phyloP scores from a whole-genome alignment of 1,140 invertebrate genomes.

The Aphaenogaster ashmeadi region DNA sequence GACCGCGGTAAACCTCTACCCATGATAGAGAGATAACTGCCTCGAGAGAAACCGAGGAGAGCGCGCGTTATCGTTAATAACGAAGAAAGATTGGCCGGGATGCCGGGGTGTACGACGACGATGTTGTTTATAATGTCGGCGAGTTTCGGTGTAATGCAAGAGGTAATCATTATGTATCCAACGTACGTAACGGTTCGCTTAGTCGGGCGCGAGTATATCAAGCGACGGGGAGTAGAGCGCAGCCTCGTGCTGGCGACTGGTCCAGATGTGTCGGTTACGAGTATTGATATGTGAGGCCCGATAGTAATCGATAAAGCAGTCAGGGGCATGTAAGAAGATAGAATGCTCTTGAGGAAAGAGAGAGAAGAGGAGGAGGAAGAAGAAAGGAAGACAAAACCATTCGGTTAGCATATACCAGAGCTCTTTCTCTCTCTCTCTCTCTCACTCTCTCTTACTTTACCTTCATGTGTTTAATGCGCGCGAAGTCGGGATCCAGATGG shows the following conservation, averaged over 20 bases:
- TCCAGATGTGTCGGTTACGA: conserved; percentile 68
- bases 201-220: conserved; percentile 54
- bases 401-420: conserved; percentile 4
- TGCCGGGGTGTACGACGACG: conserved; percentile 2
- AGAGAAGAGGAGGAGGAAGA: neutral
- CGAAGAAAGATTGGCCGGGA: conserved; percentile 40
- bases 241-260: conserved; percentile 57
- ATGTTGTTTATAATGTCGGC: conserved; percentile 57
- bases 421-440: neutral
- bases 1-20: conserved; percentile 9
- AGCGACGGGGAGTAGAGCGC: conserved; percentile 54
- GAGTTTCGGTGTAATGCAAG: conserved; percentile 57
- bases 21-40: conserved; percentile 55
- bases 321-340: conserved; percentile 49
- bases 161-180: conserved; percentile 59
- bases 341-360: conserved; percentile 2
- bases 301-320: conserved; percentile 73
- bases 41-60: conserved; percentile 37
- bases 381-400: conserved; percentile 15
- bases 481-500: neutral
- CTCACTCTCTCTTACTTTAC: neutral
- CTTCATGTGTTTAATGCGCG: conserved; percentile 40
- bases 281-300: conserved; percentile 55
- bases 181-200: conserved; percentile 71
- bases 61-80: conserved; percentile 59